Evolutionary conservation across 1,140 invertebrate genomes (phyloP).

Genomic region (Aplysia californica): DNA sequence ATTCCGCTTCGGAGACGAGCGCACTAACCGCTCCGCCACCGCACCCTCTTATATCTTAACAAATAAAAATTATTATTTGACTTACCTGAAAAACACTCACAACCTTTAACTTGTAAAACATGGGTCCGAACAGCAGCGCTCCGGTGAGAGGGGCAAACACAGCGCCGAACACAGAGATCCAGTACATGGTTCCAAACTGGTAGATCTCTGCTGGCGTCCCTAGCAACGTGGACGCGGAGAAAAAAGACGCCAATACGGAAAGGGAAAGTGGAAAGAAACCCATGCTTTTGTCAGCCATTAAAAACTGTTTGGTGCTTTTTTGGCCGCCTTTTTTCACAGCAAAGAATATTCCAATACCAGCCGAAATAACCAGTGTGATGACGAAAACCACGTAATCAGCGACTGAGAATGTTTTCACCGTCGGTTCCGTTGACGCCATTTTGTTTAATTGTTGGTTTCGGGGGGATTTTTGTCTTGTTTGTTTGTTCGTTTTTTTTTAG

Average conservation of each 20-base stretch:
- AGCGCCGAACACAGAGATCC: constrained; percentile 47
- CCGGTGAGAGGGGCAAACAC: constrained; percentile 47
- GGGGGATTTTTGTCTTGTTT: too few relatives aligned
- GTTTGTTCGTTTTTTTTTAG: too few relatives aligned
- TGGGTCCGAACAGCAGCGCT: constrained; percentile 52
- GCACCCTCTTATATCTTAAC: too few relatives aligned
- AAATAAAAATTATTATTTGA: too few relatives aligned
- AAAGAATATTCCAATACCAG: constrained; percentile 82
- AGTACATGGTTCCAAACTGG: constrained; percentile 54
- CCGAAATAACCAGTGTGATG: constrained; percentile 65
- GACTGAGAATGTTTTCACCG: constrained; percentile 33
- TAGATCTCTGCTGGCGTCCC: constrained; percentile 61
- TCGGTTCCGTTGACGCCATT: constrained; percentile 6
- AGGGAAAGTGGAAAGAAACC: constrained; percentile 60
- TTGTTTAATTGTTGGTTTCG: too few relatives aligned
- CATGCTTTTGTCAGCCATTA: constrained; percentile 83
- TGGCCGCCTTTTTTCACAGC: constrained; percentile 85
- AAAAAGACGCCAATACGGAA: constrained; percentile 75
- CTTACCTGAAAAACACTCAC: constrained; percentile 57
- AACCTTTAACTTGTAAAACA: constrained; percentile 52
- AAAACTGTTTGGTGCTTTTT: constrained; percentile 83
- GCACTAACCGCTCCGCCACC: too few relatives aligned
- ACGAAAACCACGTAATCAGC: constrained; percentile 46
- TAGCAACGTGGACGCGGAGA: constrained; percentile 83
- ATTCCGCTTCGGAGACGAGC: too few relatives aligned